Conservation (phyloP, 2,888 invertebrate genomes). For the Amblyteles armatorius region DNA sequence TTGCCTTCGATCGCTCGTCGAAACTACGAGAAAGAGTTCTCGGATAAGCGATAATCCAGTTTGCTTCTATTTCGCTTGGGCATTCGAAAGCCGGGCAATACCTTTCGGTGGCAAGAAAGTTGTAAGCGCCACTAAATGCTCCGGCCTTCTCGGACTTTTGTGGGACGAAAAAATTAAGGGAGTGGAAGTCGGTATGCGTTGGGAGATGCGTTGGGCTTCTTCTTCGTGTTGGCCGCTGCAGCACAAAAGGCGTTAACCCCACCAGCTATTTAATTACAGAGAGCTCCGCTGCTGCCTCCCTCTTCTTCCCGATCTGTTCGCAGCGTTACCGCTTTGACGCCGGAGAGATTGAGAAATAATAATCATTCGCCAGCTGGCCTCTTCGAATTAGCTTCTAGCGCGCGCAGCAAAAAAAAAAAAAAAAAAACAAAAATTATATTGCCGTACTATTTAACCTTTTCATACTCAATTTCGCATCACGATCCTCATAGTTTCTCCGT, state of each 20-base stretch:
- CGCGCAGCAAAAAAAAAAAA: slow-evolving; percentile 48
- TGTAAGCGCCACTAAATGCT: slow-evolving; percentile 56
- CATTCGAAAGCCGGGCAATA: slow-evolving; percentile 1
- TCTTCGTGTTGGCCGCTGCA: slow-evolving; percentile 65
- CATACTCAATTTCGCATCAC: neutral
- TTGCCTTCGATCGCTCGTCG: neutral
- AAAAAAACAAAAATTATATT: slow-evolving; percentile 47
- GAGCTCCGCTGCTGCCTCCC: slow-evolving; percentile 50
- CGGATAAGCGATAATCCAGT: slow-evolving; percentile 56
- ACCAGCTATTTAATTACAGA: slow-evolving; percentile 78
- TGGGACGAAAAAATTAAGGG: slow-evolving; percentile 32
- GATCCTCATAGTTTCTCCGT: slow-evolving; percentile 56
- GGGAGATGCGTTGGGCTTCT: slow-evolving; percentile 65
- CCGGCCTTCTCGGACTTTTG: slow-evolving; percentile 51
- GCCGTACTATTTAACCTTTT: slow-evolving; percentile 47
- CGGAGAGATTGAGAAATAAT: slow-evolving; percentile 79
- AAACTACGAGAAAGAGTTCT: slow-evolving; percentile 33
- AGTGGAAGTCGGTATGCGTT: slow-evolving; percentile 34
- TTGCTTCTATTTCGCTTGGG: slow-evolving; percentile 41
- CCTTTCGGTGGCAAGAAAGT: slow-evolving; percentile 63
- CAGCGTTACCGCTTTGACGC: slow-evolving; percentile 70
- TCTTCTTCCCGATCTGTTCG: slow-evolving; percentile 24
- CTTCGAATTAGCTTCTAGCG: slow-evolving; percentile 68
- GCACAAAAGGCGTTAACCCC: slow-evolving; percentile 78
- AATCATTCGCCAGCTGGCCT: slow-evolving; percentile 76